Base-by-base conservation (phyloP, 1,140 invertebrate species). In the Drosophila simulans region DNA sequence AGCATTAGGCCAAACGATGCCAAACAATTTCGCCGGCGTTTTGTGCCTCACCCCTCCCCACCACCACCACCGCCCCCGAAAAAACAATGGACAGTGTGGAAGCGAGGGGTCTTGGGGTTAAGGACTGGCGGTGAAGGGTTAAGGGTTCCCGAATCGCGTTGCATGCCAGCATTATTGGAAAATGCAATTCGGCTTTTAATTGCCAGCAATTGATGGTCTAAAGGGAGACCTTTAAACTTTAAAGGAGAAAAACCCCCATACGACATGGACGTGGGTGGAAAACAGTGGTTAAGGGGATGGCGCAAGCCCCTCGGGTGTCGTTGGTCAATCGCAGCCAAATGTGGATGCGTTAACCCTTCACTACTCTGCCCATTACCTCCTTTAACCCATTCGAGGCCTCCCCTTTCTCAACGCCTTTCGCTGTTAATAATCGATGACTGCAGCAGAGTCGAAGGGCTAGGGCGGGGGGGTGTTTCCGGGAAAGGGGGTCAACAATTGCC, bases 381-480 rank as follows among this genome's bases (percentile, higher is more conserved):
- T 22, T 69, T 68, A 65, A 25, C 48, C 63, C n/a, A 40, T 51
- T 51, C 39, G 35, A 27, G 7, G 54, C 42, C 40, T 37, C 27
- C 7, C 15, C 35, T 34, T 35, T 35, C 45, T 4, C 17, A n/a
- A 52, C 1, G 25, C 37, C 12, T 22, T 43, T 22, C 35, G 13
- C 56, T 49, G 80, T 83, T 80, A 85, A 85, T 84, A 85, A 85
- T 84, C 80, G 80, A 84, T 84, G 70, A 59, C 80, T 83, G 77
- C 77, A 62, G 62, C 65, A 66, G 27, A 45, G 71, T 55, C 46
- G 64, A 54, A 45, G 58, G 71, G 11, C 4, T 37, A 4, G 3
- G 35, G 54, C 27, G 8, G 7, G 7, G 27, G 27, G 27, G 8
- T 3, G 1, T 5, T 10, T 31, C 7, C 7, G 48, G 56, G 42